Evolutionary conservation across 2,113 vertebrate genomes (phyloP).

Genomic region (Synchiropus splendidus): DNA sequence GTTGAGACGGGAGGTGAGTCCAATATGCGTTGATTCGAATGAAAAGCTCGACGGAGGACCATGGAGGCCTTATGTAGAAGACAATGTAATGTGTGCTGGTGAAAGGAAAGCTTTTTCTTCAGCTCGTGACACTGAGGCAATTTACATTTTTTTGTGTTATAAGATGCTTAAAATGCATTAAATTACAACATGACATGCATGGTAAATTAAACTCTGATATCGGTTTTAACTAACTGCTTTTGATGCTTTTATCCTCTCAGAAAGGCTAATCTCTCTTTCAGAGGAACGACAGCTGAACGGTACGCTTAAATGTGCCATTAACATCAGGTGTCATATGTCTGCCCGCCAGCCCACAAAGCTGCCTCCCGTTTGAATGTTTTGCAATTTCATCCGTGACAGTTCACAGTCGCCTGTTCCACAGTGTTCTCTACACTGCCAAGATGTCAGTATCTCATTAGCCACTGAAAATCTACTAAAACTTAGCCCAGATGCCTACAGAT

Average conservation of each 20-base stretch:
- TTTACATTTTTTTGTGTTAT: background rate
- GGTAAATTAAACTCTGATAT: no score
- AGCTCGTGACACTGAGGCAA: background rate
- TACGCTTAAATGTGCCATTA: constrained; percentile 38
- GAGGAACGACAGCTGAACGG: constrained; percentile 26
- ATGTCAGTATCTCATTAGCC: constrained; percentile 46
- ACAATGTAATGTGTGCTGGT: constrained; percentile 10
- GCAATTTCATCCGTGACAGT: constrained; percentile 41
- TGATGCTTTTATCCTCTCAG: constrained; percentile 10
- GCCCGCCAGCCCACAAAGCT: constrained; percentile 20
- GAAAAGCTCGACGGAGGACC: constrained; percentile 15
- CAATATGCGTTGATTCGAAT: constrained; percentile 34
- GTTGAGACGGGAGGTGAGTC: constrained; percentile 43
- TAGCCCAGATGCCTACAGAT: constrained; percentile 32
- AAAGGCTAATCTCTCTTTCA: constrained; percentile 24
- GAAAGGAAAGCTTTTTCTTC: no score
- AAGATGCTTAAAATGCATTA: constrained; percentile 10
- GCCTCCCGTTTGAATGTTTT: constrained; percentile 21
- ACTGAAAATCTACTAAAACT: constrained; percentile 46
- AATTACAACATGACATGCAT: constrained; percentile 11
- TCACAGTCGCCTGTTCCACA: constrained; percentile 35
- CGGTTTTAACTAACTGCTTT: constrained; percentile 10
- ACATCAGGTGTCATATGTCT: constrained; percentile 24
- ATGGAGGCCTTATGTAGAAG: no score
- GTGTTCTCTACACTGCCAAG: constrained; percentile 41